Evolutionary conservation across 2,113 vertebrate species (phyloP).

Genomic region (Mellivora capensis): DNA sequence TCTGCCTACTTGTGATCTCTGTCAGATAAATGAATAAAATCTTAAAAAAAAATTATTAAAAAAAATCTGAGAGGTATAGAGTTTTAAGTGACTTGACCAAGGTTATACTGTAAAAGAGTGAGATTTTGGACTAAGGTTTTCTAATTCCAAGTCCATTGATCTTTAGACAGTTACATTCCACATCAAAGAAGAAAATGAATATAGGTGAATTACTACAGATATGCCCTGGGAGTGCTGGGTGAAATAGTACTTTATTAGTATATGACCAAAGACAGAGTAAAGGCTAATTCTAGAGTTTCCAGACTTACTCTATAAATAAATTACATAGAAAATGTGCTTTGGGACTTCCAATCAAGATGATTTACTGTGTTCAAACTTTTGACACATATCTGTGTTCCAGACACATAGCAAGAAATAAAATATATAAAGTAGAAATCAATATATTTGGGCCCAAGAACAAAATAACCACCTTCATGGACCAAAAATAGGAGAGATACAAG

Average conservation of each 20-base stretch:
- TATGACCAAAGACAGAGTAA: neutral
- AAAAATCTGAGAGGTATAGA: constrained; percentile 7
- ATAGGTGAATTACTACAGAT: neutral
- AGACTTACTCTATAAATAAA: neutral
- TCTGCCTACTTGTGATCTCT: too few relatives aligned
- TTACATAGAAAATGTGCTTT: neutral
- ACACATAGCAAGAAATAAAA: neutral
- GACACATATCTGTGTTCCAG: neutral
- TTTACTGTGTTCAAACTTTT: neutral
- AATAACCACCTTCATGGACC: neutral
- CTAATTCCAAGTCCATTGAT: neutral
- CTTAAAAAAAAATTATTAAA: constrained; percentile 7
- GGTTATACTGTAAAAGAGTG: neutral
- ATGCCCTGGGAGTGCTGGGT: neutral
- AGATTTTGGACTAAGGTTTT: constrained; percentile 12
- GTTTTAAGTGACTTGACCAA: neutral
- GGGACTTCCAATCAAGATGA: neutral
- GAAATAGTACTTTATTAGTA: neutral
- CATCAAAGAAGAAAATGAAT: neutral
- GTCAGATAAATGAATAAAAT: too few relatives aligned
- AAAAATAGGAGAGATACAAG: neutral
- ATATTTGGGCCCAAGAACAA: neutral
- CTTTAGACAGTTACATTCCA: neutral
- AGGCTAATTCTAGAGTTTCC: neutral
- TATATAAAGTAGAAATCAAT: neutral